Evolutionary conservation across 2,888 invertebrate genomes (phyloP).

Genomic region (Mythimna impura): DNA sequence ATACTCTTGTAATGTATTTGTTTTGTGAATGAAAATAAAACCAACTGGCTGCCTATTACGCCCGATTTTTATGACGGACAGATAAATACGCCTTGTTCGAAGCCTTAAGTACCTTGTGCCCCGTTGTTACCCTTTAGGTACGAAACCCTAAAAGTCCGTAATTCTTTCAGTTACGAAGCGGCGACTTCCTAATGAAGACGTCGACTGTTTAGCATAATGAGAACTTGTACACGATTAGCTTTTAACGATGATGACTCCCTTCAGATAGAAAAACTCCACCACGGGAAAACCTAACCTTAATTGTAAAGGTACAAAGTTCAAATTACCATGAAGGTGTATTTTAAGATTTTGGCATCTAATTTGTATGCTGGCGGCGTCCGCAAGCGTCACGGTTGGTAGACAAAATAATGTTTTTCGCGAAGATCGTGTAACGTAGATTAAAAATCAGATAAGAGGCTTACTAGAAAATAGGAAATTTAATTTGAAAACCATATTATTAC

Average conservation of each 20-base stretch:
- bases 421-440: slow-evolving; percentile 75
- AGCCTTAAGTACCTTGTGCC: neutral
- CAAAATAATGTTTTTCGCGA: slow-evolving; percentile 81
- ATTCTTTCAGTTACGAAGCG: slow-evolving; percentile 65
- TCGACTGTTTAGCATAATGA: slow-evolving; percentile 84
- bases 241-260: slow-evolving; percentile 87
- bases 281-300: slow-evolving; percentile 64
- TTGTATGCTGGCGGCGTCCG: slow-evolving; percentile 79
- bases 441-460: slow-evolving; percentile 66
- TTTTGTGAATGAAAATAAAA: neutral
- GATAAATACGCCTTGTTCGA: slow-evolving; percentile 2
- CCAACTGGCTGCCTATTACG: neutral
- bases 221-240: slow-evolving; percentile 85
- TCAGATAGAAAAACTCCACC: slow-evolving; percentile 53
- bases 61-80: slow-evolving; percentile 5
- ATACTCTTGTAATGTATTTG: neutral
- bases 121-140: slow-evolving; percentile 12
- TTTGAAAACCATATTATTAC: neutral
- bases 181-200: slow-evolving; percentile 78
- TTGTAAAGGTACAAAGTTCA: slow-evolving; percentile 36
- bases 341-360: slow-evolving; percentile 77
- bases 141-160: slow-evolving; percentile 54
- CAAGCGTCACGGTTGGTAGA: slow-evolving; percentile 83
- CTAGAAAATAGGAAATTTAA: slow-evolving; percentile 25
- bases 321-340: slow-evolving; percentile 37